Conservation (phyloP, 2,797 vertebrate genomes). For the Danio choprae region DNA sequence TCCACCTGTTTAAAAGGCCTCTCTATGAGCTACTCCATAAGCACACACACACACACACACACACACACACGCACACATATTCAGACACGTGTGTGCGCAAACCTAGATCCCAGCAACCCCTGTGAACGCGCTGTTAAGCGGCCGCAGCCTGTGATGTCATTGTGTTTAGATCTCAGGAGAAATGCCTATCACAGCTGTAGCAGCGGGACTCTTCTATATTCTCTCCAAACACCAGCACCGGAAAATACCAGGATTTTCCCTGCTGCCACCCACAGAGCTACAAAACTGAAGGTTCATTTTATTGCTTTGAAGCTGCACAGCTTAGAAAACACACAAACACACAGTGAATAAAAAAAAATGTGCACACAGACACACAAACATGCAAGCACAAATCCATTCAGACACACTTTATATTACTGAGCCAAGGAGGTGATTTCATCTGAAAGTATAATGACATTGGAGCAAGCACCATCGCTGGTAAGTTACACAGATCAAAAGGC, state of each 20-base stretch:
- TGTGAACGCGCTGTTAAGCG: conserved; percentile 19
- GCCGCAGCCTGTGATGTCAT: conserved; percentile 44
- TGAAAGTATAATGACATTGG: conserved; percentile 67
- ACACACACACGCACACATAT: conserved; percentile 23
- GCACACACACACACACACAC: background rate
- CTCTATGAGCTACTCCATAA: background rate
- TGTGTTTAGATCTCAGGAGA: conserved; percentile 50
- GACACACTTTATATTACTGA: conserved; percentile 2
- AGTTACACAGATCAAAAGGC: conserved; percentile 64
- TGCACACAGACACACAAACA: conserved; percentile 9
- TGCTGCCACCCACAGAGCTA: conserved; percentile 18
- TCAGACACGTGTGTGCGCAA: conserved; percentile 12
- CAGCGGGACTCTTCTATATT: background rate
- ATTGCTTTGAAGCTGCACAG: conserved; percentile 35
- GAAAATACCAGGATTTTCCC: conserved; percentile 48
- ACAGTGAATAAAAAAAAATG: background rate
- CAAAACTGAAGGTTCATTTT: conserved; percentile 33
- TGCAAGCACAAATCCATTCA: background rate
- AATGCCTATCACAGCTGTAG: conserved; percentile 49
- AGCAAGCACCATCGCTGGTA: conserved; percentile 60
- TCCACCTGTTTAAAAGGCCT: conserved; percentile 2
- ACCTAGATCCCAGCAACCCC: background rate
- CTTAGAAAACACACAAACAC: conserved; percentile 21
- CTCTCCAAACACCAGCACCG: conserved; percentile 10
- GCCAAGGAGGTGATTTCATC: conserved; percentile 62